These are phyloP conservation scores for Drosophila austrosaltans DNA, from an alignment of 2,888 invertebrate species.

Conservation along the genomic window DNA sequence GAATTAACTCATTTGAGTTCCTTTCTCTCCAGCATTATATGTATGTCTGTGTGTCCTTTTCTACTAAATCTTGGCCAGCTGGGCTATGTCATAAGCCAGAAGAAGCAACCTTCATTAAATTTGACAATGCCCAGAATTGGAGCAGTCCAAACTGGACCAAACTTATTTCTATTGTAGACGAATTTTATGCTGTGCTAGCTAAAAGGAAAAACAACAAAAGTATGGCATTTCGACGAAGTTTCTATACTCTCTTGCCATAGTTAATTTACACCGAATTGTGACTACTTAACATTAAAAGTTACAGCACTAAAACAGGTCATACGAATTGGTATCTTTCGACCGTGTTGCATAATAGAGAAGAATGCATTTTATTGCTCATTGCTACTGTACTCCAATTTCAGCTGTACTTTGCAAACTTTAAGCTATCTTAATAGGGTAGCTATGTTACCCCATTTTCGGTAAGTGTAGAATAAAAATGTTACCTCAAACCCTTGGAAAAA, in stretches of 20 bases:
- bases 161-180: slow-evolving; percentile 50
- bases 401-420: not conserved
- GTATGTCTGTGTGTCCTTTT: slow-evolving; percentile 29
- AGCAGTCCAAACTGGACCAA: slow-evolving; percentile 29
- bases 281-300: not conserved
- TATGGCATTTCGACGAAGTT: slow-evolving; percentile 36
- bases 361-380: no score
- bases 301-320: not conserved
- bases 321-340: no score
- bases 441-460: not conserved
- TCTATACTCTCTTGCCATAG: slow-evolving; percentile 6
- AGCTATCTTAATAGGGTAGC: no score
- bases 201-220: slow-evolving; percentile 36
- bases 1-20: slow-evolving; percentile 73
- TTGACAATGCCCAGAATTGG: slow-evolving; percentile 65
- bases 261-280: no score
- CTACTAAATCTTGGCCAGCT: slow-evolving; percentile 67
- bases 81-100: slow-evolving; percentile 64
- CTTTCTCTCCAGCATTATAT: not conserved
- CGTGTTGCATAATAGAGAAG: no score
- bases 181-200: slow-evolving; percentile 65
- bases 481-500: slow-evolving; percentile 10
- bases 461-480: slow-evolving; percentile 27
- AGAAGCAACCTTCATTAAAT: slow-evolving; percentile 78
- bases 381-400: no score